phyloP scores from a whole-genome alignment of 37 sponge, comb jelly and placozoan genomes.

The Chondrosia reniformis region DNA sequence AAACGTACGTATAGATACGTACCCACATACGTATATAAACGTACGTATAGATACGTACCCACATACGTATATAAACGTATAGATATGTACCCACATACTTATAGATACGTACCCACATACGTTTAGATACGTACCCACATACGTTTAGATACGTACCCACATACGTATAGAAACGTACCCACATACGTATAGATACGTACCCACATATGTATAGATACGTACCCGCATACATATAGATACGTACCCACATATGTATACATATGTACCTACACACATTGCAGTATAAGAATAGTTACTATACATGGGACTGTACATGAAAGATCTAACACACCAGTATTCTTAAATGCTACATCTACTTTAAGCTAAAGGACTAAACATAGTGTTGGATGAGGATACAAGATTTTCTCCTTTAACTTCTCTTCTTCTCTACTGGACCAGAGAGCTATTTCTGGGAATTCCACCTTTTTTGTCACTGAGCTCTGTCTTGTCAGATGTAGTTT shows the following conservation, averaged over 20 bases:
- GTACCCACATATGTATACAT: not conserved
- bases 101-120: not conserved
- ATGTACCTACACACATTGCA: not conserved
- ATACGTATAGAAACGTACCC: not conserved
- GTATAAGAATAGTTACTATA: not conserved
- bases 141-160: not conserved
- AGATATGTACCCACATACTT: not conserved
- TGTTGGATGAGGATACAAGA: too few relatives aligned
- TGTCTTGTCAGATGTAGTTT: too few relatives aligned
- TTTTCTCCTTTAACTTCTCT: not conserved
- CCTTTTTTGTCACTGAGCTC: not conserved
- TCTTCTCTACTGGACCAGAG: not conserved
- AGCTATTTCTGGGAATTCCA: not conserved
- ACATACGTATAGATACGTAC: not conserved
- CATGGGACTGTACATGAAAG: too few relatives aligned
- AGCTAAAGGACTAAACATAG: too few relatives aligned
- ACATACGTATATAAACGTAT: not conserved
- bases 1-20: not conserved
- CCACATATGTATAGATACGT: not conserved
- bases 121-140: not conserved
- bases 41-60: not conserved
- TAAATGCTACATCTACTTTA: too few relatives aligned
- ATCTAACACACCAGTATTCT: too few relatives aligned
- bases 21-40: not conserved
- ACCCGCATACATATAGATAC: not conserved